Percentiles rank a stretch among this genome's conserved stretches.
These are phyloP conservation scores for Aethina tumida DNA, from an alignment of 1,140 invertebrate genomes.

Conservation along the genomic window DNA sequence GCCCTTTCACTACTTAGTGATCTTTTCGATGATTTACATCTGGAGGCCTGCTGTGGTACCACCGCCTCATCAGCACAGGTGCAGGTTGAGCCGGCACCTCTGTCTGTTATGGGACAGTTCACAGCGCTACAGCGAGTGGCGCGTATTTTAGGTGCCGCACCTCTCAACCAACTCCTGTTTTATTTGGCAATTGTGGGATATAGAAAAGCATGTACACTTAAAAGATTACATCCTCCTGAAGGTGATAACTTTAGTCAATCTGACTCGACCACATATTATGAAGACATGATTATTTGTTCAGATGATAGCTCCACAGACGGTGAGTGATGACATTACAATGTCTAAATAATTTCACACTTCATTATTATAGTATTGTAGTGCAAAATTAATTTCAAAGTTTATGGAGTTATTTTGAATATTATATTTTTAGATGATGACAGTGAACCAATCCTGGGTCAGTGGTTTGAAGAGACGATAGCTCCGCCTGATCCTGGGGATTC, in stretches of 20 bases:
- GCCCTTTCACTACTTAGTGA: slow-evolving; percentile 55
- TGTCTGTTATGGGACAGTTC: slow-evolving; percentile 48
- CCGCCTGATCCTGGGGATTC: slow-evolving; percentile 60
- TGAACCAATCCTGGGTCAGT: slow-evolving; percentile 81
- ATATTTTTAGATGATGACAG: slow-evolving; percentile 56
- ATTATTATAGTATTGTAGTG: background rate
- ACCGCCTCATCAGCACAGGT: slow-evolving; percentile 23
- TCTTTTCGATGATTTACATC: slow-evolving; percentile 57
- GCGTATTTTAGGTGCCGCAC: slow-evolving; percentile 53
- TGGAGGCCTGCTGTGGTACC: slow-evolving; percentile 38
- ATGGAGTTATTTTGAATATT: background rate
- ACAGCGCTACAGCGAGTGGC: slow-evolving; percentile 58
- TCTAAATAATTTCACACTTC: slow-evolving; percentile 1
- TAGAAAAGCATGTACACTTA: slow-evolving; percentile 77
- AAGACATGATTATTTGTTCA: slow-evolving; percentile 82
- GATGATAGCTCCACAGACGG: slow-evolving; percentile 82
- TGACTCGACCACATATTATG: slow-evolving; percentile 87
- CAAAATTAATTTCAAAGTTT: slow-evolving; percentile 8
- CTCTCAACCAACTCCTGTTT: slow-evolving; percentile 70
- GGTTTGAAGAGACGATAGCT: slow-evolving; percentile 86
- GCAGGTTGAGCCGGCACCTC: slow-evolving; percentile 42
- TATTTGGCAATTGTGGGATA: slow-evolving; percentile 81
- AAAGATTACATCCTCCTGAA: slow-evolving; percentile 63
- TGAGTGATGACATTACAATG: slow-evolving; percentile 35
- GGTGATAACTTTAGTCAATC: slow-evolving; percentile 76